Percentiles rank a stretch among this genome's conserved stretches.
Evolutionary conservation across 1,140 invertebrate genomes (phyloP).

Genomic region (Micrasema minimum): DNA sequence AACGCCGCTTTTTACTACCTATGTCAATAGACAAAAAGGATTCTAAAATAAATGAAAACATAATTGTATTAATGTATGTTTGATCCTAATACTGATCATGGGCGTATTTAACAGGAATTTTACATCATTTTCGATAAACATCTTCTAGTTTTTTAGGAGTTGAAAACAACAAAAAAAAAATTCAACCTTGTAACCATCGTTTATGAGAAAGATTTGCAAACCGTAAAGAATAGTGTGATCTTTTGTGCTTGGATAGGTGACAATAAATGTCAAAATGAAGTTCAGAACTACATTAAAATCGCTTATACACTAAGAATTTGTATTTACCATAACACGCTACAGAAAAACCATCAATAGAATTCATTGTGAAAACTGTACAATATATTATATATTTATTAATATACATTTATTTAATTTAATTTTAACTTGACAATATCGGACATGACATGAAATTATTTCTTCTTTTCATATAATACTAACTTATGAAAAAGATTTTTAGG

Average conservation of each 20-base stretch:
- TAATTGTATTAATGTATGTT: too few relatives aligned
- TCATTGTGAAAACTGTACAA: neutral
- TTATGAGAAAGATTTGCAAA: constrained; percentile 12
- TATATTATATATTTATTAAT: constrained; percentile 1
- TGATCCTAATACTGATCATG: neutral
- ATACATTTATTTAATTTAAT: too few relatives aligned
- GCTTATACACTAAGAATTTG: neutral
- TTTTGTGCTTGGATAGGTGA: neutral
- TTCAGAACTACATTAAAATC: neutral
- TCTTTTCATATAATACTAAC: too few relatives aligned
- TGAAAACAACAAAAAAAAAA: neutral
- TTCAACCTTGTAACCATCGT: neutral
- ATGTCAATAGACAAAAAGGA: too few relatives aligned
- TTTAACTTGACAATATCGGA: too few relatives aligned
- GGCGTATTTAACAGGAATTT: neutral
- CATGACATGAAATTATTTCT: too few relatives aligned
- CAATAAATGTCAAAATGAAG: neutral
- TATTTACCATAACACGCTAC: constrained; percentile 1
- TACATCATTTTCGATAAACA: neutral
- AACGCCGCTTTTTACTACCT: too few relatives aligned
- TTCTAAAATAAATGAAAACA: too few relatives aligned
- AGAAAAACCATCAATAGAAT: neutral
- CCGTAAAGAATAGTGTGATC: constrained; percentile 22
- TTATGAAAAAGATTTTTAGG: too few relatives aligned
- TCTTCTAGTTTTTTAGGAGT: neutral